Conservation (phyloP, 2,888 invertebrate species). For the Drosophila dives region DNA sequence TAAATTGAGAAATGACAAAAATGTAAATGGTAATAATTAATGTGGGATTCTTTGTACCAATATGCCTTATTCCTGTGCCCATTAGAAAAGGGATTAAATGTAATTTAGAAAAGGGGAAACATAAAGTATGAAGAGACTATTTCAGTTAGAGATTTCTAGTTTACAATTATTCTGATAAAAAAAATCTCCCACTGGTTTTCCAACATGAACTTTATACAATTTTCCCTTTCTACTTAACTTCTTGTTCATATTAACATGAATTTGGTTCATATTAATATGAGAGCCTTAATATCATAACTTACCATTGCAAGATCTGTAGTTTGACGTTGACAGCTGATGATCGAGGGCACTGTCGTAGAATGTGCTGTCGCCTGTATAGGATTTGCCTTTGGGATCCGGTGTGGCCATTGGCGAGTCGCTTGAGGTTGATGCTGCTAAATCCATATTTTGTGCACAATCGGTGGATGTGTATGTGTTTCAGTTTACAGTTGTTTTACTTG, state of each 20-base stretch:
- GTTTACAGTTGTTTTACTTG: conserved; percentile 5
- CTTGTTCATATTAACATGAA: not conserved
- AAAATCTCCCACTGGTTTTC: not conserved
- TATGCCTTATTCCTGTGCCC: not conserved
- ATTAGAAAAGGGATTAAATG: not conserved
- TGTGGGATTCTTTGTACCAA: not conserved
- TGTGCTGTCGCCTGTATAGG: conserved; percentile 63
- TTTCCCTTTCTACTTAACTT: not conserved
- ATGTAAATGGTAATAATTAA: not conserved
- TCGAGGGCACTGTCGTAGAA: conserved; percentile 83
- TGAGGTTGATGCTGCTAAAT: conserved; percentile 61
- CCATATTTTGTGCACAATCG: conserved; percentile 53
- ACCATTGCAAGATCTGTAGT: conserved; percentile 81
- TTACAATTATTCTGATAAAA: not conserved
- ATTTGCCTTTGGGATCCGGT: conserved; percentile 49
- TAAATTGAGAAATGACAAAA: not conserved
- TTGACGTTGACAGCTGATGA: conserved; percentile 68
- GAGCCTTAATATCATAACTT: conserved; percentile 2
- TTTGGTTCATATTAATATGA: not conserved
- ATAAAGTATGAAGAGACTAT: not conserved
- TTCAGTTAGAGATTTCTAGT: not conserved
- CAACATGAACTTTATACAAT: not conserved
- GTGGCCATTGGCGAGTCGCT: conserved; percentile 54
- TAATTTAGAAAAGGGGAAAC: not conserved
- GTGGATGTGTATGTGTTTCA: conserved; percentile 30